A percentile compares a stretch with the other conserved stretches of the same genome.
Conservation (phyloP, 1,140 invertebrate species). For the Bacillus rossius region DNA sequence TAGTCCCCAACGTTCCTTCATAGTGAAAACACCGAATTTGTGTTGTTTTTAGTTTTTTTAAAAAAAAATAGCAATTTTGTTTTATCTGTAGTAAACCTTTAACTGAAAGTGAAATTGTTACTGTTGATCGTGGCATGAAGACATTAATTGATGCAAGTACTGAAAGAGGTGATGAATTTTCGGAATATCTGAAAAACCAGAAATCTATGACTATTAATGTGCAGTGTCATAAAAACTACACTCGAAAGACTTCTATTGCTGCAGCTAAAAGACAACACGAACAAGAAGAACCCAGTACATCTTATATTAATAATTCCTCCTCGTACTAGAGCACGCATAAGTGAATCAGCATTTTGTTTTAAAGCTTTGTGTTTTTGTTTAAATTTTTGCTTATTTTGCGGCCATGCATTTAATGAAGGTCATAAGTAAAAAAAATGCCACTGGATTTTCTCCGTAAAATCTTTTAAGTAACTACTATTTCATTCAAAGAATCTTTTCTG, state of each 20-base stretch:
- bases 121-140: slow-evolving; percentile 20
- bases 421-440: too few species aligned
- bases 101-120: slow-evolving; percentile 22
- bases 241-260: slow-evolving; percentile 22
- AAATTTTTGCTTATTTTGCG: slow-evolving; percentile 33
- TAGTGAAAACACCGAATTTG: not conserved
- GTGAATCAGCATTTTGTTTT: slow-evolving; percentile 30
- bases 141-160: slow-evolving; percentile 24
- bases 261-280: slow-evolving; percentile 27
- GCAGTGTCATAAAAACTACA: slow-evolving; percentile 19
- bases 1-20: not conserved
- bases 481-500: too few species aligned
- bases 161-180: slow-evolving; percentile 20
- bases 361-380: too few species aligned
- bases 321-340: slow-evolving; percentile 26
- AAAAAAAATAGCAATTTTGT: not conserved
- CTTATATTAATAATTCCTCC: slow-evolving; percentile 21
- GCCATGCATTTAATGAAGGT: slow-evolving; percentile 28
- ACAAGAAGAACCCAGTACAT: slow-evolving; percentile 26
- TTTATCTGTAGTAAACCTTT: slow-evolving; percentile 23
- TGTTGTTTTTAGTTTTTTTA: not conserved
- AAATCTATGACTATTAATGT: slow-evolving; percentile 24
- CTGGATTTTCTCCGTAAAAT: too few species aligned
- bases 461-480: too few species aligned
- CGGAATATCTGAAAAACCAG: slow-evolving; percentile 20